These are phyloP conservation scores for Gouania willdenowi DNA, from an alignment of 2,797 vertebrate species.

Conservation along the genomic window DNA sequence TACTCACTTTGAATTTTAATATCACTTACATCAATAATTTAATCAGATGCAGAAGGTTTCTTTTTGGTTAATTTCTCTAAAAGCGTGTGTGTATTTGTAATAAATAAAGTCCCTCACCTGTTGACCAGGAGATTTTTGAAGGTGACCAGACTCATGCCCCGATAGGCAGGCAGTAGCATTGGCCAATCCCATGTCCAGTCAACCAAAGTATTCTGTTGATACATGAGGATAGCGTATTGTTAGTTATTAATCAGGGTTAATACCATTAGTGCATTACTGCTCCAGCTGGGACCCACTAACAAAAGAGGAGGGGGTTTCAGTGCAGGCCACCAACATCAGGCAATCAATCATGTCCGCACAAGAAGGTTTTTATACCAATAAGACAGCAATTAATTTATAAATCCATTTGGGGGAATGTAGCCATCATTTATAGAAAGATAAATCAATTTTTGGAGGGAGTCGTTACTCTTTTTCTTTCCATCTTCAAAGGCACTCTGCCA, in stretches of 20 bases:
- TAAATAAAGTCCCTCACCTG: constrained; percentile 82
- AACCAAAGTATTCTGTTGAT: constrained; percentile 87
- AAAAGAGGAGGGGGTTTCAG: constrained; percentile 79
- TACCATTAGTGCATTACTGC: constrained; percentile 90
- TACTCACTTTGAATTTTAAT: too few species aligned
- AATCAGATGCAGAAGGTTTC: too few species aligned
- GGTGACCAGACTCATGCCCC: constrained; percentile 84
- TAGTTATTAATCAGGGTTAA: constrained; percentile 97
- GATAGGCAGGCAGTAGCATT: constrained; percentile 82
- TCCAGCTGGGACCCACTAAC: constrained; percentile 89
- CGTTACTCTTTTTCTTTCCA: constrained; percentile 76
- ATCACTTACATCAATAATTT: too few species aligned
- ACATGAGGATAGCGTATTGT: constrained; percentile 84
- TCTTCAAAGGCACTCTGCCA: constrained; percentile 71
- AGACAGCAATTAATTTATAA: constrained; percentile 94
- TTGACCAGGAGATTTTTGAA: constrained; percentile 86
- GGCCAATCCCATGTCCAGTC: constrained; percentile 91
- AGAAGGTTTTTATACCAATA: constrained; percentile 92
- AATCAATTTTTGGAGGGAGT: constrained; percentile 85
- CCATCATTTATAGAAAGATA: constrained; percentile 94
- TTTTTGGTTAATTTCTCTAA: too few species aligned
- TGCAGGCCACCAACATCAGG: constrained; percentile 75
- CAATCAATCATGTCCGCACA: constrained; percentile 89
- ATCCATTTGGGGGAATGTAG: constrained; percentile 88
- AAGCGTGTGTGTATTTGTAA: background rate